Percentiles rank a stretch among this genome's conserved stretches.
Evolutionary conservation across 2,888 invertebrate species (phyloP).

Genomic region (Drosophila basisetae): DNA sequence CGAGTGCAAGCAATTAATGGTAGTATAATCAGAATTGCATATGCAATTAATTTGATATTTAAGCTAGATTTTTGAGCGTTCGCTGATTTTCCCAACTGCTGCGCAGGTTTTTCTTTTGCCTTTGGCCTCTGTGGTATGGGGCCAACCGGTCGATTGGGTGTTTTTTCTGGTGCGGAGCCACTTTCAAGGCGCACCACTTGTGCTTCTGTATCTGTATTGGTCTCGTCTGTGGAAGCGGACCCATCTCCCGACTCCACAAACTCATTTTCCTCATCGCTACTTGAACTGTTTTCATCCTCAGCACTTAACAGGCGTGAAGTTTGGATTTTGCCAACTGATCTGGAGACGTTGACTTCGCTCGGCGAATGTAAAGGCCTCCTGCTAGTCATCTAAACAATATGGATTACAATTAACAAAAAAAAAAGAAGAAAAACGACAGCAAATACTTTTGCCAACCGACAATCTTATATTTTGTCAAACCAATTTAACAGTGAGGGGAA

Average conservation of each 20-base stretch:
- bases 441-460: neutral
- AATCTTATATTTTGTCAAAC: neutral
- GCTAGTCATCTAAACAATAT: slow-evolving; percentile 16
- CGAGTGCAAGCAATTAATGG: neutral
- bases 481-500: neutral
- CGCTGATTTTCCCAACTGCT: neutral
- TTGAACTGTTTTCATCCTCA: neutral
- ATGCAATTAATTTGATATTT: slow-evolving; percentile 2
- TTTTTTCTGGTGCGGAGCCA: neutral
- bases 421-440: neutral
- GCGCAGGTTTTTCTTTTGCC: no score
- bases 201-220: neutral
- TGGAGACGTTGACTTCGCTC: neutral
- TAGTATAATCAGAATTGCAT: slow-evolving; percentile 13
- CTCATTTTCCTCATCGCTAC: slow-evolving; percentile 9
- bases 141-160: neutral
- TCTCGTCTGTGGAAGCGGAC: neutral
- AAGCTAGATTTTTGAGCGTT: neutral
- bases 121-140: neutral
- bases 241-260: slow-evolving; percentile 12
- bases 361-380: slow-evolving; percentile 26
- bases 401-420: neutral
- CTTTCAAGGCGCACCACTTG: neutral
- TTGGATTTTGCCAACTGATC: slow-evolving; percentile 6
- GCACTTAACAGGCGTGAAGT: neutral